phyloP scores from a whole-genome alignment of 2,888 invertebrate species.

The Drosophila conformis region DNA sequence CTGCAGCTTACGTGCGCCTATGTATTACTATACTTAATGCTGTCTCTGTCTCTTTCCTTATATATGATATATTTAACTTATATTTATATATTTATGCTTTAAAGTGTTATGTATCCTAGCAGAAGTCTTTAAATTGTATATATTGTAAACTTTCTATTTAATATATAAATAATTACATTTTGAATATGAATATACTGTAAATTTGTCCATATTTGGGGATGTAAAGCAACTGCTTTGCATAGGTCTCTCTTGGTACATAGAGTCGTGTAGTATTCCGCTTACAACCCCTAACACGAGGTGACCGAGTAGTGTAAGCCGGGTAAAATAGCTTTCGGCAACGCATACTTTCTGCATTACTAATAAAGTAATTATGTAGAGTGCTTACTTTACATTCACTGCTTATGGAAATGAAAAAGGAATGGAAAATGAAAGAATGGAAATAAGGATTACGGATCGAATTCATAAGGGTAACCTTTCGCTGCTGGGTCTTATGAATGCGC shows the following conservation, averaged over 20 bases:
- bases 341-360: not conserved
- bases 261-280: not conserved
- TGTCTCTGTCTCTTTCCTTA: too few relatives aligned
- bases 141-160: not conserved
- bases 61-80: too few relatives aligned
- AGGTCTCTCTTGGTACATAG: not conserved
- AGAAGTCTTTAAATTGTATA: not conserved
- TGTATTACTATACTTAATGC: too few relatives aligned
- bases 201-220: not conserved
- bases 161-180: not conserved
- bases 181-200: not conserved
- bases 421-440: too few relatives aligned
- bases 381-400: not conserved
- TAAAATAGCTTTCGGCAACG: not conserved
- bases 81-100: not conserved
- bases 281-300: not conserved
- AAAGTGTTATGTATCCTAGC: not conserved
- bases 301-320: not conserved
- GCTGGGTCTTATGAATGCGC: not conserved
- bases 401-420: too few relatives aligned
- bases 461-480: too few relatives aligned
- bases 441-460: not conserved
- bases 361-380: not conserved
- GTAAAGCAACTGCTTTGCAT: too few relatives aligned
- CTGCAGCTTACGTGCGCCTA: too few relatives aligned